Evolutionary conservation across 2,113 vertebrate species (phyloP).

Genomic region (Channa maculata): DNA sequence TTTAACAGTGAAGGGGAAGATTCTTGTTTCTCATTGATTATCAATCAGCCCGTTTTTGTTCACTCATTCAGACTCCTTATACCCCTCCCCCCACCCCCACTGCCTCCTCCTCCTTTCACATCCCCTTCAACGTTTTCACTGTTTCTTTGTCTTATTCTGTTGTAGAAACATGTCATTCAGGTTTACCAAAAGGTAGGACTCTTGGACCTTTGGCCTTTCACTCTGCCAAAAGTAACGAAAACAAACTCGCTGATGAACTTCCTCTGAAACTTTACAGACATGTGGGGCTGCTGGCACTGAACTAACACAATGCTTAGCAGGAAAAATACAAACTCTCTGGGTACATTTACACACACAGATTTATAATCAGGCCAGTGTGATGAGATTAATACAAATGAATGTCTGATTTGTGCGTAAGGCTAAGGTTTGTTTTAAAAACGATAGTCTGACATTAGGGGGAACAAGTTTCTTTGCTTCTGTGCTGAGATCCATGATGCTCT

Average conservation of each 20-base stretch:
- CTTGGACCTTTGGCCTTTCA: constrained; percentile 79
- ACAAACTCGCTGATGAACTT: constrained; percentile 41
- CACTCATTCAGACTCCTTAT: constrained; percentile 51
- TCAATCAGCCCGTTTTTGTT: constrained; percentile 63
- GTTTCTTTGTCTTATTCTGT: constrained; percentile 94
- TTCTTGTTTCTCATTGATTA: constrained; percentile 31
- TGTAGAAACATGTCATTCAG: constrained; percentile 99
- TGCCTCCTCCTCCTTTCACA: constrained; percentile 2
- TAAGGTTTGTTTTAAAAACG: background rate
- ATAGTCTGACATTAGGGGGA: background rate
- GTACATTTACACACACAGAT: constrained; percentile 55
- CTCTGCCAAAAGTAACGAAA: constrained; percentile 71
- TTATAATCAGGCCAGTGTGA: background rate
- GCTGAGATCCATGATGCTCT: background rate
- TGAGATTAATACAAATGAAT: background rate
- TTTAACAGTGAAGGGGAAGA: background rate
- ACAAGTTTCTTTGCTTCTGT: background rate
- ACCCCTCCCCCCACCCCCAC: background rate
- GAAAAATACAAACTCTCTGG: background rate
- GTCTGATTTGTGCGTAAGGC: background rate
- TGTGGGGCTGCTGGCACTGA: constrained; percentile 85
- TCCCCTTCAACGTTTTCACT: constrained; percentile 72
- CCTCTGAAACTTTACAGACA: constrained; percentile 71
- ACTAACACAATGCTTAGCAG: constrained; percentile 78
- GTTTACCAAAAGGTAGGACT: constrained; percentile 99